Percentiles rank a stretch among this genome's conserved stretches.
Conservation (phyloP, 2,113 vertebrate species). For the Panthera leo region DNA sequence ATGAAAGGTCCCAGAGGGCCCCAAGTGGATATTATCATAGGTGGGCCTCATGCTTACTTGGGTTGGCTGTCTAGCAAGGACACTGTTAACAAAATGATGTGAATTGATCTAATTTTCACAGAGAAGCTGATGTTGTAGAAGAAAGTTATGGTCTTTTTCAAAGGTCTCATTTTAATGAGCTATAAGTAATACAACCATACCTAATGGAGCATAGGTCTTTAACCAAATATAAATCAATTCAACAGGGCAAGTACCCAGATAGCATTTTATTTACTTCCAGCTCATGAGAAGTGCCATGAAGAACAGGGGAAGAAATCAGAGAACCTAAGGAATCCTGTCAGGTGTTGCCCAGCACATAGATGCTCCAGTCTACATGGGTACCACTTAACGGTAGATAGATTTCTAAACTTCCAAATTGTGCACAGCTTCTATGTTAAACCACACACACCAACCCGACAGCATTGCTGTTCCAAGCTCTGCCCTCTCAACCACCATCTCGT, state of each 20-base stretch:
- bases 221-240: constrained; percentile 13
- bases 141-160: not conserved
- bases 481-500: not conserved
- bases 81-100: not conserved
- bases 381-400: not conserved
- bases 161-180: constrained; percentile 9
- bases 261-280: constrained; percentile 15
- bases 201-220: not conserved
- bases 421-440: not conserved
- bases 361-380: not conserved
- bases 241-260: not conserved
- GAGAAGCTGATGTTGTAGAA: not conserved
- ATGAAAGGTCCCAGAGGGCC: not conserved
- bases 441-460: not conserved
- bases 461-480: not conserved
- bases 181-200: not conserved
- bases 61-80: constrained; percentile 30
- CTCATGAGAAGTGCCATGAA: not conserved
- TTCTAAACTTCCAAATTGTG: not conserved
- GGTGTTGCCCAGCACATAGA: not conserved
- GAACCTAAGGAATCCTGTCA: not conserved
- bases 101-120: constrained; percentile 27
- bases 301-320: not conserved
- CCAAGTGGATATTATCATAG: not conserved
- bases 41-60: not conserved